phyloP scores from a whole-genome alignment of 2,888 invertebrate genomes.

The Leptogaster cylindrica region DNA sequence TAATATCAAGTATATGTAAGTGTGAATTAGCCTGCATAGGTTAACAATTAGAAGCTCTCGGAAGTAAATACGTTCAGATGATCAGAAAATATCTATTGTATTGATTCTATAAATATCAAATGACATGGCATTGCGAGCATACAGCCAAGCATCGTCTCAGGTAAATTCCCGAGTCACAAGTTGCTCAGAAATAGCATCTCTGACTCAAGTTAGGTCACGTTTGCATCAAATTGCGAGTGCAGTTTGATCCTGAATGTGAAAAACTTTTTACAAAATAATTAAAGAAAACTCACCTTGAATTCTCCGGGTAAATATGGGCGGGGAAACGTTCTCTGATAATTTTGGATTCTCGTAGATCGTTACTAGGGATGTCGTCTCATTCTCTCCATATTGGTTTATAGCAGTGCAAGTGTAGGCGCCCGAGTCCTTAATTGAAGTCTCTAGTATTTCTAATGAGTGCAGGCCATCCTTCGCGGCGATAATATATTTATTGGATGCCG shows the following conservation, averaged over 20 bases:
- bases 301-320: conserved; percentile 61
- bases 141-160: conserved; percentile 24
- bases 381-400: conserved; percentile 66
- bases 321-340: conserved; percentile 55
- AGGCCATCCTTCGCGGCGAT: conserved; percentile 67
- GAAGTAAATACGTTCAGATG: no score
- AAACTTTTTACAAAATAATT: conserved; percentile 36
- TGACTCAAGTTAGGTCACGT: conserved; percentile 15
- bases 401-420: conserved; percentile 83
- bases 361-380: conserved; percentile 60
- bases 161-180: conserved; percentile 29
- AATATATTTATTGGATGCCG: conserved; percentile 53
- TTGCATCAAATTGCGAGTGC: neutral
- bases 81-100: conserved; percentile 7
- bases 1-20: no score
- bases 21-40: no score
- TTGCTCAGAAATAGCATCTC: conserved; percentile 9
- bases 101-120: conserved; percentile 14
- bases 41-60: no score
- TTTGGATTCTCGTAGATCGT: conserved; percentile 60
- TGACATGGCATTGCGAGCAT: conserved; percentile 15
- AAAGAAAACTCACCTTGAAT: conserved; percentile 59
- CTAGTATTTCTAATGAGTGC: conserved; percentile 74
- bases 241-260: no score
- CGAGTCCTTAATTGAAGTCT: conserved; percentile 71